These are phyloP conservation scores for Cettia cetti DNA, from an alignment of 2,113 vertebrate genomes.

Conservation along the genomic window DNA sequence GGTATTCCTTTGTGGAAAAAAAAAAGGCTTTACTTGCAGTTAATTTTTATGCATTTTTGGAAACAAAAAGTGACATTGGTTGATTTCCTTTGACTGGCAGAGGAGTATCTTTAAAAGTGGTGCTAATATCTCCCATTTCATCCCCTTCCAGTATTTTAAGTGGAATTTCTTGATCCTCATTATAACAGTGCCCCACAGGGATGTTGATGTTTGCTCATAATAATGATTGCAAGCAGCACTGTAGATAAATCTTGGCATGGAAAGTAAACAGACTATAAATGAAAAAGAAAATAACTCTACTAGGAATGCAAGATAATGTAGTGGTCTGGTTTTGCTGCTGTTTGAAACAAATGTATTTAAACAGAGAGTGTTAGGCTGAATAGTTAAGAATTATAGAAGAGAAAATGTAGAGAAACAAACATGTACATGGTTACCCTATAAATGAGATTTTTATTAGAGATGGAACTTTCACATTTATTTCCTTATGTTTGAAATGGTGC, in stretches of 20 bases:
- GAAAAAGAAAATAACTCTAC: neutral
- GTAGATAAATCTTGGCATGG: neutral
- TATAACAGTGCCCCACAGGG: neutral
- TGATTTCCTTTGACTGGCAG: conserved; percentile 42
- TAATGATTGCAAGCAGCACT: conserved; percentile 2
- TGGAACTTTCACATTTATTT: neutral
- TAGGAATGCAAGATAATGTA: neutral
- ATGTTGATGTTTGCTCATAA: conserved; percentile 6
- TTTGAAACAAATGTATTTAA: neutral
- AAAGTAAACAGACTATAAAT: neutral
- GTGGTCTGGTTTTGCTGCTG: neutral
- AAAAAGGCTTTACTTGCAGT: neutral
- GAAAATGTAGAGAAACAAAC: neutral
- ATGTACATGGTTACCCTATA: neutral
- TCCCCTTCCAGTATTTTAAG: conserved; percentile 12
- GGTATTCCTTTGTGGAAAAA: conserved; percentile 35
- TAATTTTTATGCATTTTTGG: conserved; percentile 30
- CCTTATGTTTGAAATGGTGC: neutral
- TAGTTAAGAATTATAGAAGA: neutral
- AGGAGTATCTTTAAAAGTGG: neutral
- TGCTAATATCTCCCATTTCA: neutral
- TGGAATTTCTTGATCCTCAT: conserved; percentile 10
- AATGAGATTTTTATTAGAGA: neutral
- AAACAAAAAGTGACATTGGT: neutral
- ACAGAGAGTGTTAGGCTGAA: neutral